Evolutionary conservation across 2,113 vertebrate genomes (phyloP).

Genomic region (Ornithorhynchus anatinus): DNA sequence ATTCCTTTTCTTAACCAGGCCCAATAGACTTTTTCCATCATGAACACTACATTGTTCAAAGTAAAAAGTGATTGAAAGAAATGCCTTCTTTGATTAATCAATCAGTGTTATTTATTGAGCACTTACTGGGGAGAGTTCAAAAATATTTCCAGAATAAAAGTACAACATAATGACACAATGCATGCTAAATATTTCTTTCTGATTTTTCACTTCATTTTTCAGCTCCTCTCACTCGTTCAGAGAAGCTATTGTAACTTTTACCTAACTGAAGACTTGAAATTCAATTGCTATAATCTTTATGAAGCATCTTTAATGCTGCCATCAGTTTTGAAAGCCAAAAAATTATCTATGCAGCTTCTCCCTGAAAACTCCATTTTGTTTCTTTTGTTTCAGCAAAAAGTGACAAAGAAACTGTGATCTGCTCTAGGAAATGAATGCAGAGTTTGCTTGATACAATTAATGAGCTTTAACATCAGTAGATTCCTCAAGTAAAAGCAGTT

Average conservation of each 20-base stretch:
- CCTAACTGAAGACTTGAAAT: conserved; percentile 13
- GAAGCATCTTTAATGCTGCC: background rate
- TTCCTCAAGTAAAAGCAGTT: conserved; percentile 55
- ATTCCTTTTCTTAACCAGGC: background rate
- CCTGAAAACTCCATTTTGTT: conserved; percentile 15
- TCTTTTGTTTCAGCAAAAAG: conserved; percentile 43
- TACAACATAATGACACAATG: background rate
- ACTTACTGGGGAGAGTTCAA: background rate
- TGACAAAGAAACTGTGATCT: conserved; percentile 54
- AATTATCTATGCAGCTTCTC: background rate
- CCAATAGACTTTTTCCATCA: background rate
- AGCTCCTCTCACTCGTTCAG: background rate
- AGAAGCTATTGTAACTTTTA: background rate
- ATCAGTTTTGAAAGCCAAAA: background rate
- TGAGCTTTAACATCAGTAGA: conserved; percentile 49
- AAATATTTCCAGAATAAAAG: background rate
- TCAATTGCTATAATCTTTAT: background rate
- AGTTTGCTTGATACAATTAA: conserved; percentile 25
- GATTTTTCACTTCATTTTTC: background rate
- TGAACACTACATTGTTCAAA: background rate
- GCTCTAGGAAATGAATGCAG: conserved; percentile 24
- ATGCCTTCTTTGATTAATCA: background rate
- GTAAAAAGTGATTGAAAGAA: background rate
- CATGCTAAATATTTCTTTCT: background rate
- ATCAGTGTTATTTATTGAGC: too few species aligned